Evolutionary conservation across 2,113 vertebrate genomes (phyloP), one percentile per base, ranked within the genome.

Genomic region (Scophthalmus maximus): DNA sequence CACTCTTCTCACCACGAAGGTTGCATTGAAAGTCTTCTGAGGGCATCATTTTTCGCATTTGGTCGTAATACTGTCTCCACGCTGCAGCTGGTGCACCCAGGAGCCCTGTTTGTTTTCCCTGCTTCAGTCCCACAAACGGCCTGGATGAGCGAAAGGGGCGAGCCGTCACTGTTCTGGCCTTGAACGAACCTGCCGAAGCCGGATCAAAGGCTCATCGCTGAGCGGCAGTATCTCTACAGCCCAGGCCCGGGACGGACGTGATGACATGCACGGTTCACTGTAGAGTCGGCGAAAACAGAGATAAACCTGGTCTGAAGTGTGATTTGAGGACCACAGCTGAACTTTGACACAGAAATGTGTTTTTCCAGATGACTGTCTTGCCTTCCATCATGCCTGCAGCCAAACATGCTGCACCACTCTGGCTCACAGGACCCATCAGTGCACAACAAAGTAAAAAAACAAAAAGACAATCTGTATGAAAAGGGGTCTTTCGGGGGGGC

Each of bases 201-300:
- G 52, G 70, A 78, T 78, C 60, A 80, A 64, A 59, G 30, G 22
- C 56, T 78, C 46, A 60, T 63, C 40, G n/a, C n/a, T n/a, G 18
- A 18, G 42, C n/a, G n/a, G n/a, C n/a, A n/a, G n/a, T n/a, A n/a
- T n/a, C n/a, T n/a, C n/a, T n/a, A n/a, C n/a, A n/a, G n/a, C n/a
- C n/a, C n/a, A n/a, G n/a, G n/a, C n/a, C n/a, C n/a, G n/a, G n/a
- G n/a, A 52, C 10, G 38, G n/a, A 22, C 8, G 0, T 0, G 38
- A 61, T 7, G 47, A 17, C 30, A 25, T 63, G 55, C 50, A 1
- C 8, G 4, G 10, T 59, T 67, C 29, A 32, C 30, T 47, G 26
- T 17, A 15, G 52, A 22, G 20, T 12, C 17, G 42, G 4, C 42
- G 17, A 15, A n/a, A 40, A 25, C 53, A 30, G 58, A 61, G 2